Conservation (phyloP, 2,797 vertebrate species). For the Diplodus sargus region DNA sequence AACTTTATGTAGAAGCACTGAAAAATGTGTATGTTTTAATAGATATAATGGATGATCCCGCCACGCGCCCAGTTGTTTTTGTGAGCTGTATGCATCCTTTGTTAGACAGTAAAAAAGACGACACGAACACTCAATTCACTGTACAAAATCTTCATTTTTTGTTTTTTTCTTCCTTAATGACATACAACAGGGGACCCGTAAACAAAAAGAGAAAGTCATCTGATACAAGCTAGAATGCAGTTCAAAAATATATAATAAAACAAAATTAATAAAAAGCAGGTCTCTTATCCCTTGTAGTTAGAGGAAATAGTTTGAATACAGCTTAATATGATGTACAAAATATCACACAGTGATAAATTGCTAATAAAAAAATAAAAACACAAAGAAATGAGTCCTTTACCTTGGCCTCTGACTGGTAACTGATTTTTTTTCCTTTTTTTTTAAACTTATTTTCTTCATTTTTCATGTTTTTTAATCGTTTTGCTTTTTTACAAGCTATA, state of each 20-base stretch:
- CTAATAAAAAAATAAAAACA: constrained; percentile 87
- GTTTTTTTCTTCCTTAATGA: constrained; percentile 84
- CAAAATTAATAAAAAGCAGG: constrained; percentile 86
- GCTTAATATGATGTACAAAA: constrained; percentile 90
- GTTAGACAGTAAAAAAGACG: constrained; percentile 34
- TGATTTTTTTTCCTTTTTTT: constrained; percentile 46
- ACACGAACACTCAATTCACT: constrained; percentile 72
- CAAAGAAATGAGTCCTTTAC: constrained; percentile 83
- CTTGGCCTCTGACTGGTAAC: constrained; percentile 85
- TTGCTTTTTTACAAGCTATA: constrained; percentile 78
- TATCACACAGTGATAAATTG: constrained; percentile 96
- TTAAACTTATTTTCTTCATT: constrained; percentile 54
- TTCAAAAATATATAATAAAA: constrained; percentile 86
- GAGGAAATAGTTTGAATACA: constrained; percentile 86
- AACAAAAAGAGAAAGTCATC: constrained; percentile 83
- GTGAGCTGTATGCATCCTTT: background rate
- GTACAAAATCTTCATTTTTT: constrained; percentile 87
- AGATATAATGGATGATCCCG: background rate
- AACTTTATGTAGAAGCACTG: background rate
- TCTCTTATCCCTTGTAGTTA: constrained; percentile 85
- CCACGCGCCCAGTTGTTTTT: background rate
- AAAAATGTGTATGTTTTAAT: too few species aligned
- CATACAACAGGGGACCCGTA: constrained; percentile 85
- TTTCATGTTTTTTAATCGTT: constrained; percentile 68
- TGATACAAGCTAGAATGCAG: constrained; percentile 85